Evolutionary conservation across 2,888 invertebrate species (phyloP), one percentile per base, ranked within the genome.

Genomic region (Cryptophagus acutangulus): DNA sequence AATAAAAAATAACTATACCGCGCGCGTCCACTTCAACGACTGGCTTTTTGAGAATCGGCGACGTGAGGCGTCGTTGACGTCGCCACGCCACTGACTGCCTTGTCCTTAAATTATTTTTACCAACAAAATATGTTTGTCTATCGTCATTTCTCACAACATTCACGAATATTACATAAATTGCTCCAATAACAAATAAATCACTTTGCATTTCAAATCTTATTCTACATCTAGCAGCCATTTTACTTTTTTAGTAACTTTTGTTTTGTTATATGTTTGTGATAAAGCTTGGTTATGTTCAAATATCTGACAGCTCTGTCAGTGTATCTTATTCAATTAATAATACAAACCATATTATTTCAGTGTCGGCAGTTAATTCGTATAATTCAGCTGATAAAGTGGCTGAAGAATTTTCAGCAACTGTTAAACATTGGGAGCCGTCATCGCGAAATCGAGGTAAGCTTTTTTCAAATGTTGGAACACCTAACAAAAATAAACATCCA

Each of bases 311-410:
- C n/a, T n/a, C n/a, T n/a, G n/a, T n/a, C n/a, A n/a, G n/a, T n/a
- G n/a, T n/a, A n/a, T n/a, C n/a, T n/a, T n/a, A n/a, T n/a, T n/a
- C n/a, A n/a, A n/a, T n/a, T n/a, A n/a, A n/a, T n/a, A n/a, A n/a
- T n/a, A n/a, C n/a, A n/a, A n/a, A 69, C 69, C 67, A 68, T 28
- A 48, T 51, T 44, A 67, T 63, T 57, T 67, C 66, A 17, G 60
- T 59, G 36, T 63, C 63, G 9, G 57, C 54, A 17, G 59, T 58
- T 25, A 61, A 42, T 44, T 68, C 65, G 43, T 59, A 57, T 40
- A 69, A 50, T 49, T 68, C 66, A 30, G 61, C 66, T 36, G 57
- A 53, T 14, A 69, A 55, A 14, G 52, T 51, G 5, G 61, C 65
- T 10, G 50, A 50, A 18, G 52, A 45, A 45, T 59, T 57, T 58